Percentiles rank a stretch among this genome's conserved stretches.
phyloP scores from a whole-genome alignment of 2,113 vertebrate species.

The Apistogramma diplotaenia region DNA sequence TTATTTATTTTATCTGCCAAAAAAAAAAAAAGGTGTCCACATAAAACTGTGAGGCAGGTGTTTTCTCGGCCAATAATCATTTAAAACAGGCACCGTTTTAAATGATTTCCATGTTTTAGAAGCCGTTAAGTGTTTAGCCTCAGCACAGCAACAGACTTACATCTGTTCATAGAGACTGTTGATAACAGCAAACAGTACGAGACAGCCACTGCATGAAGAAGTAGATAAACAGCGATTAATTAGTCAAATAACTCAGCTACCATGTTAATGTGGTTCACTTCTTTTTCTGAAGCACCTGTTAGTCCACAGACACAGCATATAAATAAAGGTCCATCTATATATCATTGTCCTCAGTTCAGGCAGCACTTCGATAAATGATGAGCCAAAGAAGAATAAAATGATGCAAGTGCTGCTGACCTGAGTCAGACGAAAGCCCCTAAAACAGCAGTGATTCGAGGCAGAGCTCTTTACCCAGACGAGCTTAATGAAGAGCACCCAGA shows the following conservation, averaged over 20 bases:
- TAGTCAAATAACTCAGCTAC: not conserved
- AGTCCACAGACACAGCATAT: not conserved
- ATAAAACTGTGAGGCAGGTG: not conserved
- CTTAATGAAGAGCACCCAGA: not conserved
- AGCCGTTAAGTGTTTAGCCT: not conserved
- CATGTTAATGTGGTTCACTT: not conserved
- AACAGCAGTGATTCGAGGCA: not conserved
- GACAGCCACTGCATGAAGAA: not conserved
- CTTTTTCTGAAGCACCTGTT: not conserved
- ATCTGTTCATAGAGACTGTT: not conserved
- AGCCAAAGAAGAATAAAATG: not conserved
- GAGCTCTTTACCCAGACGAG: not conserved
- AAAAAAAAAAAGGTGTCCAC: not conserved
- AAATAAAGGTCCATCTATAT: not conserved
- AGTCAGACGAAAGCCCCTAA: not conserved
- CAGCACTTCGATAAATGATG: too few species aligned
- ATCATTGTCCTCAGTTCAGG: too few species aligned
- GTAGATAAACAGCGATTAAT: not conserved
- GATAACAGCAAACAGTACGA: not conserved
- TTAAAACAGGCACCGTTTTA: not conserved
- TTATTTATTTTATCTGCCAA: not conserved
- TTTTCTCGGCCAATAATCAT: not conserved
- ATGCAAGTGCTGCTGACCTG: not conserved
- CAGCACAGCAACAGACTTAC: not conserved
- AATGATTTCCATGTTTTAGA: not conserved